Percentiles rank a stretch among this genome's conserved stretches.
Evolutionary conservation across 2,888 invertebrate species (phyloP).

Genomic region (Ephialtes manifestator): DNA sequence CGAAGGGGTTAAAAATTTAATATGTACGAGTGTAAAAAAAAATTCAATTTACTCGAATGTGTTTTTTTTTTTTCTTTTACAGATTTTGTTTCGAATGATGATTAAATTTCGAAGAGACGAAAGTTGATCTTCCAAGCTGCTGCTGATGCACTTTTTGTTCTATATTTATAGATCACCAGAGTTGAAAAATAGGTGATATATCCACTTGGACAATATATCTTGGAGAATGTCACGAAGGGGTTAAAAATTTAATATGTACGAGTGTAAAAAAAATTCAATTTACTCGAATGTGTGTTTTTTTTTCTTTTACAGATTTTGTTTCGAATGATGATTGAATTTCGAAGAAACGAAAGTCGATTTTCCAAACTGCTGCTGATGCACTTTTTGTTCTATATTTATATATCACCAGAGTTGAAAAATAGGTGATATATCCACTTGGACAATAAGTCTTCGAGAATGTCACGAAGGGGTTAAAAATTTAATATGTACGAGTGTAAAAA

Average conservation of each 20-base stretch:
- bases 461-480: no score
- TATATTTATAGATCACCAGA: not conserved
- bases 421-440: no score
- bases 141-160: slow-evolving; percentile 9
- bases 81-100: no score
- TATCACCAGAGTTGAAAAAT: not conserved
- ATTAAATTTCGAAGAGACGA: no score
- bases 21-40: not conserved
- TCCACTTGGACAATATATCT: no score
- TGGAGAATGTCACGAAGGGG: no score
- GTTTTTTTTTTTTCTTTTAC: no score
- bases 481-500: not conserved
- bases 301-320: not conserved
- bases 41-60: not conserved
- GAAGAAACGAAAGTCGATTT: not conserved
- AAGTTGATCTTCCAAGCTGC: slow-evolving; percentile 5
- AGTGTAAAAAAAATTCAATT: not conserved
- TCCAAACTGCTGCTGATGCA: no score
- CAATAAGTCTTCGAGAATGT: no score
- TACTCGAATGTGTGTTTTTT: not conserved
- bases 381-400: no score
- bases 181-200: no score
- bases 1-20: not conserved
- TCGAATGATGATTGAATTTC: no score
- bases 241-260: not conserved